Evolutionary conservation across 64 coral and sea anemone species (phyloP), one percentile per base, ranked within the genome.

Genomic region (Trachythela sp.): DNA sequence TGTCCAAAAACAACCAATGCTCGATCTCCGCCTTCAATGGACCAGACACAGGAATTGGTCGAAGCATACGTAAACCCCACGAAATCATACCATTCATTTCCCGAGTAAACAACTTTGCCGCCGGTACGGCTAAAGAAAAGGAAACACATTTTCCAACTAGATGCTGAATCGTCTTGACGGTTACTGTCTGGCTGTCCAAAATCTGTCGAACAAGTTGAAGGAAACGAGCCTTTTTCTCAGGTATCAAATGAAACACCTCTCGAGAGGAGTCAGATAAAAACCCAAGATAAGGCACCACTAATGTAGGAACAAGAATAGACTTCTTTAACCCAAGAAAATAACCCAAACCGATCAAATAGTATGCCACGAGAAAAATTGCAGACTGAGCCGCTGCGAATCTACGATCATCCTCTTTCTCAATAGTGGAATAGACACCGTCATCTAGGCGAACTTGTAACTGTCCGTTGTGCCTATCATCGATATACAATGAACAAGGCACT

Each of bases 1-100:
- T n/a, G n/a, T n/a, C 91, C 14, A 92, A 54, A 38, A 92, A 89
- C 26, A 49, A 59, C 92, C 84, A 89, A 86, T 89, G 43, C 1
- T 38, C 70, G 17, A 89, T 4, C 33, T 93, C 92, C 54, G 88
- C 71, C 40, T 54, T 70, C 36, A 77, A 72, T 20, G 36, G 1
- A 9, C 83, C 48, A 32, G 39, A 56, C 29, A 88, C 2, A 2
- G 67, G 6, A 8, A 88, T 71, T 43, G 43, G 48, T 5, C 17
- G 34, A 31, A 83, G 29, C 36, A 13, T 88, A 10, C 48, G 60
- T n/a, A 29, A 40, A 24, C 51, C 35, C 24, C 17, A 40, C 6
- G 70, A 37, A 24, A 77, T 77, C 14, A 70, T 48, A 2, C 11
- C 20, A 84, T 52, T 92, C 36, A 92, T 92, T 48, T 88, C 91